Base-by-base conservation (phyloP, 2,113 vertebrate species). In the Chaetura pelagica region DNA sequence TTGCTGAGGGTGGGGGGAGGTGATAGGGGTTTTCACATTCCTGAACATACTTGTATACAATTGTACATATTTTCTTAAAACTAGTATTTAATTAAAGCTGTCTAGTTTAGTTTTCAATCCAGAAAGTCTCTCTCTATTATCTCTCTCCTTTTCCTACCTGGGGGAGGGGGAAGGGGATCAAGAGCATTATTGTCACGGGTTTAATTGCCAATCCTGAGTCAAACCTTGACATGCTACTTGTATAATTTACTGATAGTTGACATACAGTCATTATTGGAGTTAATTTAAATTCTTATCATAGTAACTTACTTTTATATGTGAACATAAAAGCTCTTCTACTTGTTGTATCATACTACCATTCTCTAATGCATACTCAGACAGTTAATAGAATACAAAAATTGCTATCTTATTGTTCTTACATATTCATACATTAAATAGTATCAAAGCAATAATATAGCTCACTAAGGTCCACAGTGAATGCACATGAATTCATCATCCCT, bases 241-340 rank as follows among this genome's bases (percentile, higher is more conserved):
- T 6, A 75, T 38, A 82, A 30, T 54, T 95, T 96, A 82, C 13
- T 76, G 26, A 10, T 90, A 93, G 58, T 84, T 92, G 96, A 35
- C 29, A 68, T 35, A 63, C 9, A 71, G 16, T 29, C 42, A 79
- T 51, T 51, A 30, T 34, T n/a, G 15, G 30, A 94, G 46, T 91
- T 93, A 93, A 96, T 87, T 90, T 93, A 90, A 68, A 79, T 94
- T 66, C 59, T 95, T 78, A n/a, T 48, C 68, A 92, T 81, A 69
- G 48, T 93, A 55, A 68, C 62, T 88, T 95, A 32, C 75, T 90
- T 94, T 93, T 93, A 96, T 96, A 86, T 82, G n/a, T 12, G 57
- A 81, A 32, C 38, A 77, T 86, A 63, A 58, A 90, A 68, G 27
- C 24, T 83, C 29, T 94, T 83, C 93, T 66, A 55, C 7, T 49